Base-by-base conservation (phyloP, 2,113 vertebrate genomes). In the Dicentrarchus labrax region DNA sequence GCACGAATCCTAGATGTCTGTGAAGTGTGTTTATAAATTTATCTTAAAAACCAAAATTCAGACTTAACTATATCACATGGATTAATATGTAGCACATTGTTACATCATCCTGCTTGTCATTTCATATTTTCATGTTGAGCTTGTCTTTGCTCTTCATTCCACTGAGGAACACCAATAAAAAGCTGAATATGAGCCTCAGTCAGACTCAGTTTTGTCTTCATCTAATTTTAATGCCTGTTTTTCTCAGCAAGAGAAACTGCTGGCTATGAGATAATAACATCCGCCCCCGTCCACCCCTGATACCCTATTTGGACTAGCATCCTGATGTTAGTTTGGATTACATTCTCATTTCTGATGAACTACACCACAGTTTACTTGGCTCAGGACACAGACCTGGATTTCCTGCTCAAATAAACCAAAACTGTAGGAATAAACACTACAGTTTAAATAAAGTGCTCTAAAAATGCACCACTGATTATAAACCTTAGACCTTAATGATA, bases 241-340 rank as follows among this genome's bases (percentile, higher is more conserved):
- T 72, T 66, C 38, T 5, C 11, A 64, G 54, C n/a, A 50, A 36
- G 36, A 41, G 21, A 85, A 76, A 70, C 39, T 51, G n/a, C 66
- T 9, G 38, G 43, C 36, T 60, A 57, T 53, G 72, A 76, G 1
- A 80, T 50, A 75, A 70, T 57, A 65, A 66, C 66, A 76, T 74
- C 51, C 7, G 17, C 65, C 30, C 30, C 22, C 17, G 15, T 47
- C 56, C 39, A 10, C 22, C 15, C 39, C 39, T 30, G 19, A 30
- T 15, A n/a, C 24, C 48, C 61, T 72, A 24, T 83, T 64, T 73
- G 74, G 73, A 72, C 38, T 48, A 13, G 36, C 15, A 39, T 71
- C 59, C 64, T 30, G 51, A 24, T 73, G 77, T 71, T 83, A 76
- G 67, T 77, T 86, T 78, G 56, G 65, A 74, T 81, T 75, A 54